These are phyloP conservation scores for Promerops cafer DNA, from an alignment of 2,113 vertebrate species.

Conservation along the genomic window DNA sequence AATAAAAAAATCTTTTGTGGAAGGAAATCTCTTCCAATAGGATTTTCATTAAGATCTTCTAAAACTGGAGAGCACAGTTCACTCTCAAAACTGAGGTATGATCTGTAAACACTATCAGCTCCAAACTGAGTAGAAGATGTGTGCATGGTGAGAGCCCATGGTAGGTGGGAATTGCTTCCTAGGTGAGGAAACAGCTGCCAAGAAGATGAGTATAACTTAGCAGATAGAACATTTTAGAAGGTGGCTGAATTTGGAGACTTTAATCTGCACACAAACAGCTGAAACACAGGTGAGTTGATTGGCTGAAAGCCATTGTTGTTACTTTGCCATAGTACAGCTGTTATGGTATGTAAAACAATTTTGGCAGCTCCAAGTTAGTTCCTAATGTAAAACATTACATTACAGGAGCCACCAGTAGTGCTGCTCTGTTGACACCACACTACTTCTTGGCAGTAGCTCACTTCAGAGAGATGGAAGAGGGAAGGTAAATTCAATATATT, in stretches of 20 bases:
- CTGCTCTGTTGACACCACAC: neutral
- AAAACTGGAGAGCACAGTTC: neutral
- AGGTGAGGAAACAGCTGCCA: neutral
- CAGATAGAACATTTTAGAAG: neutral
- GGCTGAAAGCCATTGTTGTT: neutral
- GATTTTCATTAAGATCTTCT: neutral
- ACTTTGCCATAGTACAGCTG: neutral
- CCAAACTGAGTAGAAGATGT: neutral
- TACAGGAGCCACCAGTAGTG: neutral
- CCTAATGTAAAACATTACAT: neutral
- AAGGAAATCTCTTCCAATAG: neutral
- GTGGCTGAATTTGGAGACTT: neutral
- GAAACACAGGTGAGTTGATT: neutral
- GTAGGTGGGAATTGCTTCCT: neutral
- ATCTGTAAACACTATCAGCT: neutral
- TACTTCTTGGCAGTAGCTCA: neutral
- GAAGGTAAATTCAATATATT: neutral
- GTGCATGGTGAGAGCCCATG: accelerated
- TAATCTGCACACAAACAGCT: neutral
- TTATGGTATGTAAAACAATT: neutral
- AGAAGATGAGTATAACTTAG: neutral
- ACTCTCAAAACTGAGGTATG: neutral
- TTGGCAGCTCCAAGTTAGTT: neutral
- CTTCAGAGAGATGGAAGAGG: neutral
- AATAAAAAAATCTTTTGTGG: neutral